Evolutionary conservation across 2,888 invertebrate genomes (phyloP), one percentile per base, ranked within the genome.

Genomic region (Coelopa pilipes): DNA sequence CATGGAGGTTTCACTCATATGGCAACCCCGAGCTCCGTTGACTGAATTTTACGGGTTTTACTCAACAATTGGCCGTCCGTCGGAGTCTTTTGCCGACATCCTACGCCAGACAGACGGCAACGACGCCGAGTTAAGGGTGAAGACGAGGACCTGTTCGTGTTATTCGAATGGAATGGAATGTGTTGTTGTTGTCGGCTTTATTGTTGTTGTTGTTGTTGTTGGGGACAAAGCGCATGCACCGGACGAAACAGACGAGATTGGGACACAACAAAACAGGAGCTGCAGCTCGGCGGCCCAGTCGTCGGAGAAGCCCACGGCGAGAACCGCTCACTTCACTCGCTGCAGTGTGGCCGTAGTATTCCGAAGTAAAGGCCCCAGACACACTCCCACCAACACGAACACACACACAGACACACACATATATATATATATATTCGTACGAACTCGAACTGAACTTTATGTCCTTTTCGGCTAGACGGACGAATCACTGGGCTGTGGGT

Each of bases 181-280:
- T 19, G 17, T 46, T 55, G n/a, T 55, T 45, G 45, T 57, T 46
- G n/a, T 34, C 19, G 21, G 63, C n/a, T 13, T 13, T 17, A 47
- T n/a, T 70, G 49, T 47, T 49, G n/a, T 49, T 49, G 49, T n/a
- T 49, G n/a, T 49, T 70, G 70, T 47, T 47, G 46, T 49, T 50
- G 71, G 53, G 13, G 19, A 13, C 34, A 70, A 13, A 9, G 78
- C 77, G 77, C 76, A 76, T 73, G 76, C 53, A 72, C 34, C 34
- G 34, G 34, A 7, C 66, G 70, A 73, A 76, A 78, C 71, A 76
- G 70, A 53, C 67, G 70, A 59, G 68, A 73, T 62, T 68, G 63
- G 70, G 34, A 47, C 60, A 75, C 50, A 66, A 60, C 66, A 73
- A 49, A 70, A 49, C 34, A 63, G 70, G 17, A 65, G 47, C 17